Evolutionary conservation across 2,797 vertebrate genomes (phyloP).

Genomic region (Anomalospiza imberbis): DNA sequence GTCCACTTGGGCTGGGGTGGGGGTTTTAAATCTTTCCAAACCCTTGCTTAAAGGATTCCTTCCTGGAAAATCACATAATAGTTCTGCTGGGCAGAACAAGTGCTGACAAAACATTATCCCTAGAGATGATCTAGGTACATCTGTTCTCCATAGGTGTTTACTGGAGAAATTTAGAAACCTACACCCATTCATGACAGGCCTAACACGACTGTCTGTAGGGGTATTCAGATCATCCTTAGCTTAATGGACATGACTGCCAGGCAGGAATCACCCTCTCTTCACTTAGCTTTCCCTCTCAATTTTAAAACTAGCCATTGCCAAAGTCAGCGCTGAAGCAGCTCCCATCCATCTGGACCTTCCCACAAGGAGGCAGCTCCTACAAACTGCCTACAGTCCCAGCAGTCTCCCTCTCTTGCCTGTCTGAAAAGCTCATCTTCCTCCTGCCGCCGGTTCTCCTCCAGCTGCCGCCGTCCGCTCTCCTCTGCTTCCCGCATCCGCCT

Average conservation of each 20-base stretch:
- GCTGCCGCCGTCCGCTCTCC: constrained; percentile 88
- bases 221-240: background rate
- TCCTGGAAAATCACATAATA: background rate
- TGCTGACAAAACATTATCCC: background rate
- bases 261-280: background rate
- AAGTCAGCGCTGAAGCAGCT: background rate
- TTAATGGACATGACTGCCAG: background rate
- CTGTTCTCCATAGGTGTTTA: background rate
- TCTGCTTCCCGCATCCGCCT: constrained; percentile 85
- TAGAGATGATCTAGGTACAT: background rate
- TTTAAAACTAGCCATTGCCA: background rate
- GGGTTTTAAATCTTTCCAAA: background rate
- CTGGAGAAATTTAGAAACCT: background rate
- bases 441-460: constrained; percentile 79
- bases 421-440: constrained; percentile 91
- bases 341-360: background rate
- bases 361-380: background rate
- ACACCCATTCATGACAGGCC: background rate
- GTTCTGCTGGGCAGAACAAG: background rate
- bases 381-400: background rate
- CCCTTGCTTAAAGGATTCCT: background rate
- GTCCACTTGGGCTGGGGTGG: background rate
- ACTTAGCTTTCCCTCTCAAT: background rate
- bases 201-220: background rate
- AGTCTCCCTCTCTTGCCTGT: constrained; percentile 73